These are phyloP conservation scores for Chloroclystis v-ata DNA, from an alignment of 2,888 invertebrate genomes.

Conservation along the genomic window DNA sequence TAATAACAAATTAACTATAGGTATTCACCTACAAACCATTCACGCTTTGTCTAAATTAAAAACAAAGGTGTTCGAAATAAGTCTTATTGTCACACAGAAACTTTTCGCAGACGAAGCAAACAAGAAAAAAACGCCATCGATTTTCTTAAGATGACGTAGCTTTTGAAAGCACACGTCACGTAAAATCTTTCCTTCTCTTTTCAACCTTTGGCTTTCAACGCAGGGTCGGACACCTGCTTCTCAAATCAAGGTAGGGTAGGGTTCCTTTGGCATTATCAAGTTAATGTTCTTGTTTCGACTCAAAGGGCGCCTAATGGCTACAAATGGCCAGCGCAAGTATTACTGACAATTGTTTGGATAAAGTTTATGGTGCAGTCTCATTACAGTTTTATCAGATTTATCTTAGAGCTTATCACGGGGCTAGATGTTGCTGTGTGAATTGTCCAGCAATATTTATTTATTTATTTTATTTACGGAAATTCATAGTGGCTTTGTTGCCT, in stretches of 20 bases:
- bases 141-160: slow-evolving; percentile 16
- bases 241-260: slow-evolving; percentile 21
- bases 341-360: slow-evolving; percentile 14
- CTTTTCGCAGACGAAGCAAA: slow-evolving; percentile 3
- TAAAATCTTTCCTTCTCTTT: slow-evolving; percentile 16
- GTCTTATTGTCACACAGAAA: background rate
- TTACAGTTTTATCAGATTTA: background rate
- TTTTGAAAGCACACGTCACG: slow-evolving; percentile 18
- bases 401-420: background rate
- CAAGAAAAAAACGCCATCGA: slow-evolving; percentile 18
- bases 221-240: slow-evolving; percentile 23
- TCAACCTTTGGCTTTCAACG: slow-evolving; percentile 26
- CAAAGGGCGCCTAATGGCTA: slow-evolving; percentile 22
- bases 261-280: slow-evolving; percentile 21
- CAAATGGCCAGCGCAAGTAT: slow-evolving; percentile 19
- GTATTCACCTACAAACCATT: no score
- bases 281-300: slow-evolving; percentile 28
- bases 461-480: background rate
- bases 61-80: no score
- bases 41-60: no score
- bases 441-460: no score
- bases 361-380: slow-evolving; percentile 1
- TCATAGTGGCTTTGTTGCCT: no score
- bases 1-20: no score
- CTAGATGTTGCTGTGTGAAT: no score